Conservation (phyloP, 2,888 invertebrate genomes). For the Acleris laterana region DNA sequence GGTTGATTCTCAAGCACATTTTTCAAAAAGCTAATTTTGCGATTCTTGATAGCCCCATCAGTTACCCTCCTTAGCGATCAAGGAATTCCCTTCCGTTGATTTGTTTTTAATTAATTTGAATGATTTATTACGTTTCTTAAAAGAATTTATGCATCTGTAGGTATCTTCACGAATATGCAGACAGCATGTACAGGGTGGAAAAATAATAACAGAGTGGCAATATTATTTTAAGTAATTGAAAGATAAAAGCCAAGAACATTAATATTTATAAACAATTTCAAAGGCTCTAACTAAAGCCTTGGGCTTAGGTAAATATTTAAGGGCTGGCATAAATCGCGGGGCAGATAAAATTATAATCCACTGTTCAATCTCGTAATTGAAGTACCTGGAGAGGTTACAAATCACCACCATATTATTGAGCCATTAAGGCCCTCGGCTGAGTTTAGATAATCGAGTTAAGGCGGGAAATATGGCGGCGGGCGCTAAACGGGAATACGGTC, state of each 20-base stretch:
- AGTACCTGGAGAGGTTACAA: slow-evolving; percentile 41
- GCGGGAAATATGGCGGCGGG: slow-evolving; percentile 49
- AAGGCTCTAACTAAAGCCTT: slow-evolving; percentile 7
- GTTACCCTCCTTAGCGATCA: slow-evolving; percentile 28
- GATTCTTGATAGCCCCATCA: slow-evolving; percentile 44
- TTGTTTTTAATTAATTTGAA: slow-evolving; percentile 20
- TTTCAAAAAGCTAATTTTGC: slow-evolving; percentile 45
- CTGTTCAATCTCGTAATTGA: slow-evolving; percentile 34
- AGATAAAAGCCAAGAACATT: slow-evolving; percentile 8
- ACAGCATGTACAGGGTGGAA: not conserved
- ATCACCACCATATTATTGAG: slow-evolving; percentile 53
- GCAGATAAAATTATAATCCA: slow-evolving; percentile 35
- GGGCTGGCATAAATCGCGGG: slow-evolving; percentile 20
- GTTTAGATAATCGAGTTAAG: slow-evolving; percentile 65
- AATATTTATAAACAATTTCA: slow-evolving; percentile 35
- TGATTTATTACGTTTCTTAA: slow-evolving; percentile 13
- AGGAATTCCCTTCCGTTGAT: slow-evolving; percentile 14
- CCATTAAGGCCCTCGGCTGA: slow-evolving; percentile 53
- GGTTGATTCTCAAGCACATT: slow-evolving; percentile 23
- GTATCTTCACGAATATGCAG: too few relatives aligned
- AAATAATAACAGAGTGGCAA: not conserved
- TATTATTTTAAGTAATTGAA: slow-evolving; percentile 12
- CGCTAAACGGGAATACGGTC: slow-evolving; percentile 48
- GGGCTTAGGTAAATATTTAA: slow-evolving; percentile 10
- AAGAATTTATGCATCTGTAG: too few relatives aligned